phyloP scores from a whole-genome alignment of 2,797 vertebrate genomes.

The Chelon labrosus region DNA sequence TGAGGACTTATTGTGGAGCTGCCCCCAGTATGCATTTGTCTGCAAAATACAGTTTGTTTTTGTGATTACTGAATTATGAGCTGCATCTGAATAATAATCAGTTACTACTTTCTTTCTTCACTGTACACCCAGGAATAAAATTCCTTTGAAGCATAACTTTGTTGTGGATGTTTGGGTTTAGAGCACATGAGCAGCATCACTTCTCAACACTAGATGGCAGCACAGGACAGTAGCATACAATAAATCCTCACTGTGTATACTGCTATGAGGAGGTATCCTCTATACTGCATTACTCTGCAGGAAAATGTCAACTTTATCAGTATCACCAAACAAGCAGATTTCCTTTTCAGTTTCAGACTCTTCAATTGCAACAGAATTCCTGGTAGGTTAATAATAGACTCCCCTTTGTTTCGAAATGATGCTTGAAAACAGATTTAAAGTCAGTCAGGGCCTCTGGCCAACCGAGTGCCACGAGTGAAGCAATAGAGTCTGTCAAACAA shows the following conservation, averaged over 20 bases:
- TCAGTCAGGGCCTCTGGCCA: slow-evolving; percentile 47
- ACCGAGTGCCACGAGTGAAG: slow-evolving; percentile 69
- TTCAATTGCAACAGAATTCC: too few relatives aligned
- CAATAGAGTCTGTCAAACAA: slow-evolving; percentile 73
- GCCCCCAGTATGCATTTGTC: not conserved
- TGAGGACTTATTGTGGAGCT: slow-evolving; percentile 15
- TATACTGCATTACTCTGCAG: not conserved
- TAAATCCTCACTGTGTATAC: not conserved
- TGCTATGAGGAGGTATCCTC: not conserved
- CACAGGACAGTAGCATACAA: slow-evolving; percentile 36
- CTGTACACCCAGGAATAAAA: slow-evolving; percentile 52
- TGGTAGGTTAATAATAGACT: too few relatives aligned
- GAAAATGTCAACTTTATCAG: not conserved
- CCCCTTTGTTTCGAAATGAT: slow-evolving; percentile 19
- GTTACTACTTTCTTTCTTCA: slow-evolving; percentile 29
- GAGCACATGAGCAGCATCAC: fast-evolving
- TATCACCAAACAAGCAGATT: not conserved
- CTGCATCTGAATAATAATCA: slow-evolving; percentile 36
- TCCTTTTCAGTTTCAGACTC: too few relatives aligned
- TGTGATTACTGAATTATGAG: slow-evolving; percentile 4
- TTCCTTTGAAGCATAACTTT: slow-evolving; percentile 24
- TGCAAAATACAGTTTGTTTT: slow-evolving; percentile 1
- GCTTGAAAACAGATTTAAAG: slow-evolving; percentile 55
- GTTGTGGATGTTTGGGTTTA: not conserved
- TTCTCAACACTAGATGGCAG: slow-evolving; percentile 63